Percentiles rank a stretch among this genome's conserved stretches.
Evolutionary conservation across 2,888 invertebrate genomes (phyloP).

Genomic region (Melolontha melolontha): DNA sequence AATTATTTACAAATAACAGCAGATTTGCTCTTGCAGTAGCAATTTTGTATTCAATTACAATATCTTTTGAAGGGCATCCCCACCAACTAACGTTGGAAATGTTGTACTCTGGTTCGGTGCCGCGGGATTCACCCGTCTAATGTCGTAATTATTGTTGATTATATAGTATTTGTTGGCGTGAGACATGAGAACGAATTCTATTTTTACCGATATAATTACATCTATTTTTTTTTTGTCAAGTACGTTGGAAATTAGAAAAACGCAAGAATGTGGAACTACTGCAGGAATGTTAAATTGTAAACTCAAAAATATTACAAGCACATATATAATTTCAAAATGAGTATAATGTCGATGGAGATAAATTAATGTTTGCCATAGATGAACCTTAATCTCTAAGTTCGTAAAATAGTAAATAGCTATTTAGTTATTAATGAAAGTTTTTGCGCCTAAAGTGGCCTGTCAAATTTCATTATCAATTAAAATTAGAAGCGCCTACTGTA

Average conservation of each 20-base stretch:
- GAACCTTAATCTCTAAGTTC: too few species aligned
- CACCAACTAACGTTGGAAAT: neutral
- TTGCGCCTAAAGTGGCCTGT: too few species aligned
- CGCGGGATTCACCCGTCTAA: neutral
- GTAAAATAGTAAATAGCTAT: too few species aligned
- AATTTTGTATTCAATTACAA: neutral
- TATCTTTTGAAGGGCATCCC: neutral
- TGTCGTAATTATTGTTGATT: conserved; percentile 6
- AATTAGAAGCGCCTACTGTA: too few species aligned
- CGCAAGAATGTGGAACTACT: conserved; percentile 1
- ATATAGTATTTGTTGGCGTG: conserved; percentile 6
- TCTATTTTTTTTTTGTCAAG: conserved; percentile 5
- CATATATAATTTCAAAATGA: too few species aligned
- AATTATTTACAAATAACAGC: too few species aligned
- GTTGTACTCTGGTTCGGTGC: neutral
- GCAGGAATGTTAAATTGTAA: neutral
- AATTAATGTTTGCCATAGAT: too few species aligned
- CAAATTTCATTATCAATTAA: too few species aligned
- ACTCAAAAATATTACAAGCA: neutral
- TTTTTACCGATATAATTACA: conserved; percentile 7
- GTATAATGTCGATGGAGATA: too few species aligned
- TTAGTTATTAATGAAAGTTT: too few species aligned
- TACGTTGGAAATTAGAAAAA: neutral
- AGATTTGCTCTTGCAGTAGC: too few species aligned
- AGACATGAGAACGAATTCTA: conserved; percentile 6